Evolutionary conservation across 2,797 vertebrate species (phyloP), one percentile per base, ranked within the genome.

Genomic region (Amblyopsis hoosieri): DNA sequence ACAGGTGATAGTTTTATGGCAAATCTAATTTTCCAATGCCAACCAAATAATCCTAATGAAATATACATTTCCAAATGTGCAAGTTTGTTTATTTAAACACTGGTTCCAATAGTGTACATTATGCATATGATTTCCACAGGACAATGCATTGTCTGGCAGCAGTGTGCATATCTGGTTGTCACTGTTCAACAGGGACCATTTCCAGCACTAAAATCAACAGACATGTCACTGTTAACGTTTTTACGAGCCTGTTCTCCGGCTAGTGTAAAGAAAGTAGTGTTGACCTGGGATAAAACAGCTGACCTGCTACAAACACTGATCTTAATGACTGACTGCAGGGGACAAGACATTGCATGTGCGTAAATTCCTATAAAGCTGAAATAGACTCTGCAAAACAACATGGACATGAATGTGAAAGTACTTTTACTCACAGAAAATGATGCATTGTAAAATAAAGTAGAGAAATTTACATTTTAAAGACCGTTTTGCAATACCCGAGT

Each of bases 11-110:
- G 54, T 54, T 19, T 42, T 13, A 33, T 23, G 2, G 3, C 23
- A 23, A 23, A 23, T 23, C 23, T 23, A 23, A 23, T 54, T 69
- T 71, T 29, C 76, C 47, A 65, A 58, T 12, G 56, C 51, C 3
- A 29, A 71, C 60, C 45, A 49, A n/a, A 49, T 62, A 62, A 67
- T 68, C 71, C 75, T 69, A 50, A 62, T 73, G 70, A 85, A 75
- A 69, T 77, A 87, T 84, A 89, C 80, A 86, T 79, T 74, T 77
- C 59, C 76, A 80, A 86, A 84, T 83, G 80, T 86, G 85, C 85
- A 86, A 76, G 77, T 85, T 81, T 76, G 57, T 73, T 17, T 47
- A 72, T 76, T 86, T 76, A 77, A 86, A 85, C 75, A 82, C 66
- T 13, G 79, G 85, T 82, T 82, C 88, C 79, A 89, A 85, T 84